Percentiles rank a stretch among this genome's conserved stretches.
Conservation (phyloP, 2,113 vertebrate species). For the Cryptomyrus ogoouensis region DNA sequence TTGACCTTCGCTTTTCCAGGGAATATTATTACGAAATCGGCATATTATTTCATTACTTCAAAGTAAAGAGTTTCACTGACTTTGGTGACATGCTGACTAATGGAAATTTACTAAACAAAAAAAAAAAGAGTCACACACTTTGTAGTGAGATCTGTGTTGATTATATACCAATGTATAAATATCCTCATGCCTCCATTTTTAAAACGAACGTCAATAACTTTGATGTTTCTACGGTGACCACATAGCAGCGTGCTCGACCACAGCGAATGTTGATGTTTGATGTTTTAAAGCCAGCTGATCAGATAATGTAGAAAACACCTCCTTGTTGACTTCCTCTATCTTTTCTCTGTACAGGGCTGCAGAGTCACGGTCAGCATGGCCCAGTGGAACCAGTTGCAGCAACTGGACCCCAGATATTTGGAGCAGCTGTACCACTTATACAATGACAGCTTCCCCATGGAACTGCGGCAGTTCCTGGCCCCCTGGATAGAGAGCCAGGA, state of each 20-base stretch:
- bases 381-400: slow-evolving; percentile 98
- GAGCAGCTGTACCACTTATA: slow-evolving; percentile 98
- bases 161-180: background rate
- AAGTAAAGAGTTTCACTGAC: background rate
- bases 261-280: background rate
- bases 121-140: background rate
- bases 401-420: slow-evolving; percentile 90
- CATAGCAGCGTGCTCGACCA: background rate
- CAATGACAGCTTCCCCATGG: slow-evolving; percentile 98
- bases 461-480: slow-evolving; percentile 91
- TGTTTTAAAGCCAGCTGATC: background rate
- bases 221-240: background rate
- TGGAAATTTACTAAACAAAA: background rate
- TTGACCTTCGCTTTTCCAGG: background rate
- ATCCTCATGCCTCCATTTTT: background rate
- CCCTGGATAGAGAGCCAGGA: slow-evolving; percentile 98
- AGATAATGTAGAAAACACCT: background rate
- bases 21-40: background rate
- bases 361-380: slow-evolving; percentile 72
- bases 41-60: background rate
- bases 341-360: slow-evolving; percentile 19
- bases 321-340: background rate
- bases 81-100: background rate
- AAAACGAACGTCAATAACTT: background rate
- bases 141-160: background rate